Conservation (phyloP, 2,113 vertebrate species). For the Aramus guarauna region DNA sequence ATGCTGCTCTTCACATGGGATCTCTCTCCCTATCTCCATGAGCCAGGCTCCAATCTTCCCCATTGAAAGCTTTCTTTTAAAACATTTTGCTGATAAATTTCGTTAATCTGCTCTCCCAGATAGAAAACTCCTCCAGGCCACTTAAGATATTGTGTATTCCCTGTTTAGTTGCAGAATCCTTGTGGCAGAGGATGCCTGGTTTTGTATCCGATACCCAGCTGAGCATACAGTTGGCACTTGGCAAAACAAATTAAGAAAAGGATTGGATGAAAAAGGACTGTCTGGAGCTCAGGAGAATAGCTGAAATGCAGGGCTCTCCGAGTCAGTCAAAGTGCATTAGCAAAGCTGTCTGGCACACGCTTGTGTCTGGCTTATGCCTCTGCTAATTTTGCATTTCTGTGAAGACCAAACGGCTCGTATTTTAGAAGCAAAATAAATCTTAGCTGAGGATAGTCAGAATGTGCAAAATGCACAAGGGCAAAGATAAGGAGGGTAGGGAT, state of each 20-base stretch:
- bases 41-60: constrained; percentile 30
- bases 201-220: constrained; percentile 21
- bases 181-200: constrained; percentile 9
- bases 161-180: neutral
- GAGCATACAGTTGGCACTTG: constrained; percentile 4
- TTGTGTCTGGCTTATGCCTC: neutral
- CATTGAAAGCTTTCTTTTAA: neutral
- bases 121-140: neutral
- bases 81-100: neutral
- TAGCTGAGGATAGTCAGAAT: neutral
- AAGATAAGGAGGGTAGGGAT: neutral
- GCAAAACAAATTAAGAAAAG: constrained; percentile 29
- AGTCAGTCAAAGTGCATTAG: constrained; percentile 46
- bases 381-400: constrained; percentile 6
- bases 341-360: constrained; percentile 23
- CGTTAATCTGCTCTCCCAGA: neutral
- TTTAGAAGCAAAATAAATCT: neutral
- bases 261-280: neutral
- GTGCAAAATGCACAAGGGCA: neutral
- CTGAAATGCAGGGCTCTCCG: neutral
- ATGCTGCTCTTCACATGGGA: neutral
- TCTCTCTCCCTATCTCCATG: constrained; percentile 27
- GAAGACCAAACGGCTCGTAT: neutral
- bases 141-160: neutral
- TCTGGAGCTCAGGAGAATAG: constrained; percentile 12